Percentiles rank a stretch among this genome's conserved stretches.
Evolutionary conservation across 1,140 invertebrate species (phyloP).

Genomic region (Tetramorium alpestre): DNA sequence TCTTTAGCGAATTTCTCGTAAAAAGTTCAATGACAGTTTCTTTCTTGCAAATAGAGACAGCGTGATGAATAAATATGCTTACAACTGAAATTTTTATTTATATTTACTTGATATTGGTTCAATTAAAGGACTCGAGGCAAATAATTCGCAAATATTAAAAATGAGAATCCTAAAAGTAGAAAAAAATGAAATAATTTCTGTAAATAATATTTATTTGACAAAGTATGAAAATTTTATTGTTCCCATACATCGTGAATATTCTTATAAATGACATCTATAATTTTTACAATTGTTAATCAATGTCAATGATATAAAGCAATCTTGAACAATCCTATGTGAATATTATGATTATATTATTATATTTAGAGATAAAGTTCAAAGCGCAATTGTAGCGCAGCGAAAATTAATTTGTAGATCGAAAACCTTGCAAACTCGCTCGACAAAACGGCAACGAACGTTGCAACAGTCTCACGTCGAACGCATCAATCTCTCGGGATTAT

Average conservation of each 20-base stretch:
- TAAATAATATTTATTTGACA: not conserved
- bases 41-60: not conserved
- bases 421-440: not conserved
- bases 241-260: not conserved
- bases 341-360: not conserved
- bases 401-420: not conserved
- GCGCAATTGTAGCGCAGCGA: too few species aligned
- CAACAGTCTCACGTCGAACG: conserved; percentile 37
- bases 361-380: not conserved
- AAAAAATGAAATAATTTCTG: not conserved
- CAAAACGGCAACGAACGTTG: not conserved
- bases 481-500: conserved; percentile 57
- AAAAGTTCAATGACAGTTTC: not conserved
- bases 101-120: not conserved
- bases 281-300: not conserved
- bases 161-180: not conserved
- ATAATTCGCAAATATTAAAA: not conserved
- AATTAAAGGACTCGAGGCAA: not conserved
- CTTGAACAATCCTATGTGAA: not conserved
- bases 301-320: not conserved
- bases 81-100: not conserved
- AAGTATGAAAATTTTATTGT: not conserved
- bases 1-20: conserved; percentile 7
- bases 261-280: not conserved
- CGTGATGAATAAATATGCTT: not conserved